Base-by-base conservation (phyloP, 2,797 vertebrate species). In the Sebastes taczanowskii region DNA sequence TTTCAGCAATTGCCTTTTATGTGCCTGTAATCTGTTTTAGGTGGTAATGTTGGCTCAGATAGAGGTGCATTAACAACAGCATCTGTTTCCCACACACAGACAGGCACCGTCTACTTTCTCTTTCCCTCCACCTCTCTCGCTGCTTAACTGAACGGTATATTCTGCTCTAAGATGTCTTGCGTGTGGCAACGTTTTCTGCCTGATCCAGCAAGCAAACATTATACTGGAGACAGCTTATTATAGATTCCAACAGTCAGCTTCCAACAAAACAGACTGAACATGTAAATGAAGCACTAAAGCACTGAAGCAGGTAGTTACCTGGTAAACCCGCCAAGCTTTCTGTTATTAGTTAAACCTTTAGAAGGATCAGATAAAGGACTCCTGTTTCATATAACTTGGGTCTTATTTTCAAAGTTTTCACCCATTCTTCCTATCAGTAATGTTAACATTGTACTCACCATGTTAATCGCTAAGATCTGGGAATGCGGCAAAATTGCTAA, bases 1-100 rank as follows among this genome's bases (percentile, higher is more conserved):
- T 85, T 78, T 81, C 76, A 75, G 72, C 52, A 65, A 46, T 74
- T 74, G 69, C 78, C 38, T 52, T 85, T 80, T 60, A 80, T 79
- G 70, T 70, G 74, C 77, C 60, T 76, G 30, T 85, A 85, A 84
- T 88, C n/a, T 75, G 88, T 90, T 78, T 89, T 77, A 80, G 78
- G 77, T 74, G 67, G 60, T 79, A 81, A 71, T 73, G 74, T 84
- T 65, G 64, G 71, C 81, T 83, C 34, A 52, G 76, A 74, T 34
- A 77, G 73, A 77, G 61, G 72, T 59, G 77, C 76, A 71, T 74
- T 80, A 78, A 85, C 61, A 68, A 60, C 75, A 83, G 69, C 86
- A 84, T 82, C 82, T 86, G 84, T 85, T 81, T 85, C 38, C 27
- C 68, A 64, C 60, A 63, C 9, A 60, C n/a, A 82, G 38, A 74